These are phyloP conservation scores for Drosophila subpulchrella DNA, from an alignment of 1,140 invertebrate species.

Conservation along the genomic window DNA sequence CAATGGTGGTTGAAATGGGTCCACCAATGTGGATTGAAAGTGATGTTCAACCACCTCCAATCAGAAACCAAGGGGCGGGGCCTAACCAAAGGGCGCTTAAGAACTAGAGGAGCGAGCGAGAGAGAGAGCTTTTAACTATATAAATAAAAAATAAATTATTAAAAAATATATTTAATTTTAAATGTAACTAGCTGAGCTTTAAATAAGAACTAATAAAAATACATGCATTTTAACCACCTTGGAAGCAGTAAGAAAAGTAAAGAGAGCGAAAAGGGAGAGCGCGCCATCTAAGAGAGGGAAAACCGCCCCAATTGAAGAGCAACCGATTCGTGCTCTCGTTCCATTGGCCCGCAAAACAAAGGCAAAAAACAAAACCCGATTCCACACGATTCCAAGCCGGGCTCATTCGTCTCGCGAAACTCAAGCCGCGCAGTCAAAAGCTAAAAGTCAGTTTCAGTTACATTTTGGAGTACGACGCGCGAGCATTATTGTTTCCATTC, in stretches of 20 bases:
- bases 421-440: slow-evolving; percentile 9
- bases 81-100: background rate
- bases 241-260: background rate
- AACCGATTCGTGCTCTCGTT: background rate
- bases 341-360: slow-evolving; percentile 3
- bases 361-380: background rate
- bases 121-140: background rate
- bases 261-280: background rate
- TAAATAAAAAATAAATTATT: background rate
- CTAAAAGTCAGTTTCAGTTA: slow-evolving; percentile 7
- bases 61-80: slow-evolving; percentile 14
- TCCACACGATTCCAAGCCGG: background rate
- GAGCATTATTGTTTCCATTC: slow-evolving; percentile 7
- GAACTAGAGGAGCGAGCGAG: slow-evolving; percentile 7
- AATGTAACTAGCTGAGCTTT: background rate
- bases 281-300: background rate
- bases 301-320: background rate
- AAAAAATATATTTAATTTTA: background rate
- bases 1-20: slow-evolving; percentile 16
- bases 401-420: slow-evolving; percentile 6
- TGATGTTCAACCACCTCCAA: slow-evolving; percentile 17
- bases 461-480: slow-evolving; percentile 9
- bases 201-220: too few relatives aligned
- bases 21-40: slow-evolving; percentile 20
- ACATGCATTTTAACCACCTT: background rate